Percentiles rank a stretch among this genome's conserved stretches.
phyloP scores from a whole-genome alignment of 1,140 invertebrate genomes.

The Cyphomyrmex costatus region DNA sequence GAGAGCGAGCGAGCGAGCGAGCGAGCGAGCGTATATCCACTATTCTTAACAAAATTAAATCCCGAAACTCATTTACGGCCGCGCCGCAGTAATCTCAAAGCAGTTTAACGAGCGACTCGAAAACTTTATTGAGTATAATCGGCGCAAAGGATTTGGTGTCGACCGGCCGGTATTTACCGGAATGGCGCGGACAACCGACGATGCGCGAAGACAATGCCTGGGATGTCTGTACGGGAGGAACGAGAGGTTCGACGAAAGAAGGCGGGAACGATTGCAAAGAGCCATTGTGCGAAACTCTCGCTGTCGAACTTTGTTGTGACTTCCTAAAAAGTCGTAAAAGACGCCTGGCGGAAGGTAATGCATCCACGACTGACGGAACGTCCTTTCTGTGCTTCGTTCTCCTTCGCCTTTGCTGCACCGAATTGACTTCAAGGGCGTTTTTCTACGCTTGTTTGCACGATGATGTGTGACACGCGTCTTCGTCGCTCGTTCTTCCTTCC shows the following conservation, averaged over 20 bases:
- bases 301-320: conserved; percentile 77
- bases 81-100: conserved; percentile 65
- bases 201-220: conserved; percentile 69
- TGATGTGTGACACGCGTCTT: conserved; percentile 49
- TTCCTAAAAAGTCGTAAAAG: conserved; percentile 77
- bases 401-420: conserved; percentile 46
- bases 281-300: conserved; percentile 74
- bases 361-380: conserved; percentile 69
- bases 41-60: conserved; percentile 51
- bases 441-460: conserved; percentile 67
- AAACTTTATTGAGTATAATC: conserved; percentile 73
- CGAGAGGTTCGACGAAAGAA: conserved; percentile 11
- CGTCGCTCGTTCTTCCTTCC: not conserved
- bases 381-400: conserved; percentile 61
- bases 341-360: conserved; percentile 66
- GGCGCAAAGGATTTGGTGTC: conserved; percentile 62
- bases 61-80: conserved; percentile 65
- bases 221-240: not conserved
- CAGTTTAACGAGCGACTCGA: conserved; percentile 68
- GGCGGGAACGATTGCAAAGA: conserved; percentile 49
- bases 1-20: no score
- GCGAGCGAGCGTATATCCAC: not conserved
- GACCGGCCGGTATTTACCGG: conserved; percentile 45
- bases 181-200: conserved; percentile 38
- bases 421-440: conserved; percentile 70